Evolutionary conservation across 2,113 vertebrate species (phyloP).

Genomic region (Mionectes macconnelli): DNA sequence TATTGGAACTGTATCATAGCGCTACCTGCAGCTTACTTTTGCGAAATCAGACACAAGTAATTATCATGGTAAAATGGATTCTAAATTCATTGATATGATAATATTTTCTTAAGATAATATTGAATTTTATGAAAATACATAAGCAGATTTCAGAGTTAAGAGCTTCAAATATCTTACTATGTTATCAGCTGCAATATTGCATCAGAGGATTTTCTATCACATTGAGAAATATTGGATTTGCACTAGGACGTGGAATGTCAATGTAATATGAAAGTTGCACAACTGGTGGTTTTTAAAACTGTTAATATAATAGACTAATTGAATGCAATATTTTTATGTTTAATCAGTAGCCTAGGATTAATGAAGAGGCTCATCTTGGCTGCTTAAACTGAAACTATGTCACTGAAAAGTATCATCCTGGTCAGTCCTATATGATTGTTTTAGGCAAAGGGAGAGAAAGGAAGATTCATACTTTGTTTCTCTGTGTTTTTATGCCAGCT

Average conservation of each 20-base stretch:
- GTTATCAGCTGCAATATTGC: slow-evolving; percentile 53
- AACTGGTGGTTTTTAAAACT: slow-evolving; percentile 4
- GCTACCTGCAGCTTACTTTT: not conserved
- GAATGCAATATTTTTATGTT: not conserved
- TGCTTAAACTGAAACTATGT: not conserved
- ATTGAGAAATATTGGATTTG: slow-evolving; percentile 30
- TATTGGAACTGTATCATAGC: not conserved
- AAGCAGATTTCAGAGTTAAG: slow-evolving; percentile 40
- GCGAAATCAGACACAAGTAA: not conserved
- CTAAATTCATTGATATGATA: not conserved
- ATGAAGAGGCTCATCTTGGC: not conserved
- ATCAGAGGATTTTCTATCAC: slow-evolving; percentile 35
- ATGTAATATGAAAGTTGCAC: not conserved
- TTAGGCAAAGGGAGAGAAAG: not conserved
- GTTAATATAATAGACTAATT: slow-evolving; percentile 16
- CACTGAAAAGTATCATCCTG: not conserved
- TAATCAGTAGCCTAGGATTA: not conserved
- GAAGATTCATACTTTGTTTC: not conserved
- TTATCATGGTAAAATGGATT: slow-evolving; percentile 12
- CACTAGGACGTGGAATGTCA: slow-evolving; percentile 6
- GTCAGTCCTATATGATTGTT: not conserved
- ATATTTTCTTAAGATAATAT: slow-evolving; percentile 40
- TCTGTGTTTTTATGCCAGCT: not conserved
- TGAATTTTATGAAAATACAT: slow-evolving; percentile 16
- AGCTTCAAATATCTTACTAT: slow-evolving; percentile 15